Evolutionary conservation across 2,888 invertebrate genomes (phyloP).

Genomic region (Limnephilus lunatus): DNA sequence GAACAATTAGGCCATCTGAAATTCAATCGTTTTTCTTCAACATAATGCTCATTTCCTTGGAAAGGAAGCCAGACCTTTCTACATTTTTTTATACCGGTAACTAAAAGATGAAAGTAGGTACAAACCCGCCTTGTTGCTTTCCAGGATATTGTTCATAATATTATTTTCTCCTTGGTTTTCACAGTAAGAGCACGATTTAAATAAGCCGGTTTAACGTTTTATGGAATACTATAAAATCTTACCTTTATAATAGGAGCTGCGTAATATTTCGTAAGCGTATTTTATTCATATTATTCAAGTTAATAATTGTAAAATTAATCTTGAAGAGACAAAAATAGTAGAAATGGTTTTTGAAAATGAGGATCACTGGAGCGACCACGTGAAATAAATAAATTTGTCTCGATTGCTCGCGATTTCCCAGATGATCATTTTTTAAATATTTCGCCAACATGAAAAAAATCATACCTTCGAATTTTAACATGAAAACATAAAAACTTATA

Average conservation of each 20-base stretch:
- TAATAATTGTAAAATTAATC: neutral
- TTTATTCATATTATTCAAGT: neutral
- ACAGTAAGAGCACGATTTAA: neutral
- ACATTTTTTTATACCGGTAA: neutral
- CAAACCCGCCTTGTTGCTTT: neutral
- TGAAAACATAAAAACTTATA: too few relatives aligned
- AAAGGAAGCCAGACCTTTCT: neutral
- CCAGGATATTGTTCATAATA: neutral
- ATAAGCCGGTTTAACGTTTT: neutral
- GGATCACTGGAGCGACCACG: too few relatives aligned
- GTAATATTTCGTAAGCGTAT: neutral
- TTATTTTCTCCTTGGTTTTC: neutral
- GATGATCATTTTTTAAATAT: too few relatives aligned
- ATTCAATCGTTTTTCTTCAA: slow-evolving; percentile 30
- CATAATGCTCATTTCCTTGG: neutral
- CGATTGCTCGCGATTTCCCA: too few relatives aligned
- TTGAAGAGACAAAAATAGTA: neutral
- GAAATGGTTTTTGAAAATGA: too few relatives aligned
- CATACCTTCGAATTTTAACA: too few relatives aligned
- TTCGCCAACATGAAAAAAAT: too few relatives aligned
- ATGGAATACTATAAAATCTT: neutral
- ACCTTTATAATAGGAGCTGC: too few relatives aligned
- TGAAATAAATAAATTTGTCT: too few relatives aligned
- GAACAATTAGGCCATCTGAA: slow-evolving; percentile 43
- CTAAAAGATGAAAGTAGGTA: neutral